These are phyloP conservation scores for Astropecten irregularis DNA, from an alignment of 53 echinoderm and acorn worm genomes.

Conservation along the genomic window DNA sequence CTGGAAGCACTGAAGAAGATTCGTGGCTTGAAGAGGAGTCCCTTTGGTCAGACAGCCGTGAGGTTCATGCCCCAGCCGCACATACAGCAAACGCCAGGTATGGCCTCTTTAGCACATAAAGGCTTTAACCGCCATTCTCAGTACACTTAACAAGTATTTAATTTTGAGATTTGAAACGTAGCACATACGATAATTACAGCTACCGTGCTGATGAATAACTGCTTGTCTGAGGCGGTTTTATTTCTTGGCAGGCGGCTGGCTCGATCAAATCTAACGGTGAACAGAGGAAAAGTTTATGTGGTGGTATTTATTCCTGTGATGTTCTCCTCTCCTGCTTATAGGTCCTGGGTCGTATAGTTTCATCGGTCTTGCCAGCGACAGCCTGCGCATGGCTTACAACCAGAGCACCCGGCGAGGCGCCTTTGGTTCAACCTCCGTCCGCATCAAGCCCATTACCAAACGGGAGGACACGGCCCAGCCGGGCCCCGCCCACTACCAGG, in stretches of 20 bases:
- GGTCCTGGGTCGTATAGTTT: constrained; percentile 93
- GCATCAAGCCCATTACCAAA: constrained; percentile 94
- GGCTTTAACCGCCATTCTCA: too few species aligned
- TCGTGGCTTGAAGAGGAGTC: constrained; percentile 92
- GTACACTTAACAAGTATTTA: background rate
- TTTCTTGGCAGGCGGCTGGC: too few species aligned
- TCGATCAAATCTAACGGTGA: too few species aligned
- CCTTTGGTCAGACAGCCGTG: constrained; percentile 89
- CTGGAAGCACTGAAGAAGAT: constrained; percentile 91
- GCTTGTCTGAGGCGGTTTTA: too few species aligned
- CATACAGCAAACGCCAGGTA: constrained; percentile 97
- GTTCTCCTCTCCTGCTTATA: too few species aligned
- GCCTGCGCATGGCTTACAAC: constrained; percentile 88
- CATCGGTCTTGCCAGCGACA: constrained; percentile 81
- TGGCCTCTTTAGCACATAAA: background rate
- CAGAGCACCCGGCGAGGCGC: constrained; percentile 93
- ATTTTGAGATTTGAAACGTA: too few species aligned
- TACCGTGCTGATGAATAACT: too few species aligned
- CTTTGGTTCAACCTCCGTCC: constrained; percentile 90
- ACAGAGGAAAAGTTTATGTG: too few species aligned
- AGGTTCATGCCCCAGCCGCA: constrained; percentile 84
- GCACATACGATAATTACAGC: too few species aligned
- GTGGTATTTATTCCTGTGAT: too few species aligned
- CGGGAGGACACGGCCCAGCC: constrained; percentile 80
- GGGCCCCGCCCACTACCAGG: constrained; percentile 95